These are phyloP conservation scores for Dicycla oo DNA, from an alignment of 2,888 invertebrate genomes.

Conservation along the genomic window DNA sequence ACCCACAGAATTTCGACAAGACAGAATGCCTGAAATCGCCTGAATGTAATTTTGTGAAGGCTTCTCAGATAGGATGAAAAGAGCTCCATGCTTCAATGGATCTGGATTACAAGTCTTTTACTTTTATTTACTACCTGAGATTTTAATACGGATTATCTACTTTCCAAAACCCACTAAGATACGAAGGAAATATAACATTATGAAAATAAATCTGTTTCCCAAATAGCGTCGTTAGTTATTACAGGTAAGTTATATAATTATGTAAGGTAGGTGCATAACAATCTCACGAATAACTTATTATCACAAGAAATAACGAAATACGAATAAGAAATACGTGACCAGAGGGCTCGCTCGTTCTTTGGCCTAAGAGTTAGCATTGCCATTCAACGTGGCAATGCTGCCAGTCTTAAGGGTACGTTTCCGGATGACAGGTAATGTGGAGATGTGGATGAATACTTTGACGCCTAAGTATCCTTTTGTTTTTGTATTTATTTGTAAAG, in stretches of 20 bases:
- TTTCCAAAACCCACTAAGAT: not conserved
- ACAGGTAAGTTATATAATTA: not conserved
- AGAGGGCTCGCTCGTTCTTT: not conserved
- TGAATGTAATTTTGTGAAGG: slow-evolving; percentile 5
- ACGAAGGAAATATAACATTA: not conserved
- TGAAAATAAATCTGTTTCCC: not conserved
- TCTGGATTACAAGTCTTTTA: not conserved
- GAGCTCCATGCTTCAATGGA: not conserved
- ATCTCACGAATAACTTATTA: not conserved
- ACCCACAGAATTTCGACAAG: not conserved
- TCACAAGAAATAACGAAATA: too few species aligned
- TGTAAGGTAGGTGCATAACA: not conserved
- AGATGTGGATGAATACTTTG: not conserved
- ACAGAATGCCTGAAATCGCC: not conserved
- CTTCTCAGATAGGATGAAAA: not conserved
- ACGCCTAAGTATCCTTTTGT: not conserved
- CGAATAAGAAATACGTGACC: too few species aligned
- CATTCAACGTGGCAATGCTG: not conserved
- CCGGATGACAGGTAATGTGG: not conserved
- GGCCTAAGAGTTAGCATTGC: not conserved
- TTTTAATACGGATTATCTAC: not conserved
- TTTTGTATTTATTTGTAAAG: too few species aligned
- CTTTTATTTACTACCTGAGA: not conserved
- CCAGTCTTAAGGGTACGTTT: not conserved
- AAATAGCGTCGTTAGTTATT: not conserved